These are phyloP conservation scores for Cryptocheilus praepositus DNA, from an alignment of 2,888 invertebrate genomes.

Conservation along the genomic window DNA sequence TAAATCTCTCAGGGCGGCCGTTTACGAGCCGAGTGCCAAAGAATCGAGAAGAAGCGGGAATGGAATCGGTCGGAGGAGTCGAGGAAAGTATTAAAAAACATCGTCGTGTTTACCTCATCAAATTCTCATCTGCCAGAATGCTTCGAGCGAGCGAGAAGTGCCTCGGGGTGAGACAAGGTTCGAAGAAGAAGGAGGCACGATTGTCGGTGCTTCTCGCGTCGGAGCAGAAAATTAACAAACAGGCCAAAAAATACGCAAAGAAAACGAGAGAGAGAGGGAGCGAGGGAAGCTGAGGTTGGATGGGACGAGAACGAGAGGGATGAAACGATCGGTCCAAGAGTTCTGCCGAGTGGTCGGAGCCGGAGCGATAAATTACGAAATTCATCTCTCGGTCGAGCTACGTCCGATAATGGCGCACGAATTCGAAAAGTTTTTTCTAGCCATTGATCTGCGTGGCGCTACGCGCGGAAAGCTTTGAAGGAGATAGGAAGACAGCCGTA, in stretches of 20 bases:
- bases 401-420: constrained; percentile 49
- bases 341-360: constrained; percentile 19
- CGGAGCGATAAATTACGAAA: constrained; percentile 58
- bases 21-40: constrained; percentile 36
- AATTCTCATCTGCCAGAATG: constrained; percentile 57
- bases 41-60: constrained; percentile 20
- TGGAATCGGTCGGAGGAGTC: constrained; percentile 21
- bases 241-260: constrained; percentile 36
- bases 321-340: constrained; percentile 20
- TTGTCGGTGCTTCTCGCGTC: constrained; percentile 29
- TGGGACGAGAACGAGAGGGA: constrained; percentile 18
- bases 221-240: constrained; percentile 52
- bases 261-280: constrained; percentile 18
- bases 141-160: constrained; percentile 13
- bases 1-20: constrained; percentile 49
- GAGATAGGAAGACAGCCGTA: constrained; percentile 29
- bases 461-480: constrained; percentile 4
- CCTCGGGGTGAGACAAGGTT: constrained; percentile 16
- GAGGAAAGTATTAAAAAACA: constrained; percentile 49
- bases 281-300: constrained; percentile 10
- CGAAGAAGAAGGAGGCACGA: constrained; percentile 11
- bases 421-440: constrained; percentile 32
- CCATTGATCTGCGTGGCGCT: constrained; percentile 17
- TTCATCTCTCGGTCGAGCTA: constrained; percentile 49
- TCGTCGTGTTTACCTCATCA: constrained; percentile 62